These are phyloP conservation scores for Electrona antarctica DNA, from an alignment of 2,113 vertebrate species.

Conservation along the genomic window DNA sequence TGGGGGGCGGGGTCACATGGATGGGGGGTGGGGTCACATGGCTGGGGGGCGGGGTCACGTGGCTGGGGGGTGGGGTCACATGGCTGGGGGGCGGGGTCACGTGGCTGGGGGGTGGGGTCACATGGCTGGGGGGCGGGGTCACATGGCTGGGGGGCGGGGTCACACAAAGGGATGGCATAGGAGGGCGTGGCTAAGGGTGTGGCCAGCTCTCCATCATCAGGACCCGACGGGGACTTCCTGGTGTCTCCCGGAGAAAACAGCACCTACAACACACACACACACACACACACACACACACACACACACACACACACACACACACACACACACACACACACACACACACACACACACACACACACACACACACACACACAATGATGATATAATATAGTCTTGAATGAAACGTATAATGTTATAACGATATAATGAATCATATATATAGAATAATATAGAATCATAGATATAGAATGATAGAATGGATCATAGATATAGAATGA, in stretches of 20 bases:
- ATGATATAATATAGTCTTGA: too few species aligned
- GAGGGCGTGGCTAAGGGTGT: conserved; percentile 78
- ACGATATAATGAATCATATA: too few species aligned
- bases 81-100: not conserved
- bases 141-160: conserved; percentile 78
- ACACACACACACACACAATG: too few species aligned
- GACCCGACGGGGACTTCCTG: conserved; percentile 86
- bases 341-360: too few species aligned
- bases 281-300: too few species aligned
- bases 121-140: not conserved
- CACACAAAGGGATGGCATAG: conserved; percentile 64
- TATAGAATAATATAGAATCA: too few species aligned
- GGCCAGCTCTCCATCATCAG: conserved; percentile 86
- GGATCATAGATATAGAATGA: too few species aligned
- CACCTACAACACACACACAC: conserved; percentile 59
- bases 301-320: too few species aligned
- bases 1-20: not conserved
- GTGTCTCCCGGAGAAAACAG: conserved; percentile 96
- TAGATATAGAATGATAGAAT: too few species aligned
- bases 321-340: too few species aligned
- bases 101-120: not conserved
- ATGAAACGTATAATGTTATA: too few species aligned
- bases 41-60: not conserved
- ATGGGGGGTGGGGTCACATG: not conserved
- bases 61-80: not conserved